A percentile compares a stretch with the other conserved stretches of the same genome.
Conservation (phyloP, 2,113 vertebrate genomes). For the Otocyon megalotis region DNA sequence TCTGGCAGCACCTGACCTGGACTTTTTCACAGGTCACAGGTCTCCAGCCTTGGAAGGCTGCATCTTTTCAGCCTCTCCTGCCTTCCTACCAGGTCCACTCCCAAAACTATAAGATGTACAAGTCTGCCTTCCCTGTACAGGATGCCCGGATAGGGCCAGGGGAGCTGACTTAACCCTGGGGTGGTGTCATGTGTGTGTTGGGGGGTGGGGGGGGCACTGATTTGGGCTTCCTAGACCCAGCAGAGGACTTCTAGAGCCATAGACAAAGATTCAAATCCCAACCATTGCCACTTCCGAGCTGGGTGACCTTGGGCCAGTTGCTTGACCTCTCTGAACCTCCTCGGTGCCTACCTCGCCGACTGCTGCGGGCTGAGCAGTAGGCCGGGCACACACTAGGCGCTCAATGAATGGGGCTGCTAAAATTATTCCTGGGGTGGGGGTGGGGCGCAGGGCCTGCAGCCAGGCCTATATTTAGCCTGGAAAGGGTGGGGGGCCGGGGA, state of each 20-base stretch:
- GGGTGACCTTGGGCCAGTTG: constrained; percentile 33
- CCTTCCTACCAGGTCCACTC: not conserved
- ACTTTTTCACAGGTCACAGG: not conserved
- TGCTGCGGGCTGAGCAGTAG: not conserved
- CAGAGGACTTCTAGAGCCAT: not conserved
- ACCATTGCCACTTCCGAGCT: not conserved
- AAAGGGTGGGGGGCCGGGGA: not conserved
- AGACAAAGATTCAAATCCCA: not conserved
- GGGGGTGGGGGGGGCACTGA: not conserved
- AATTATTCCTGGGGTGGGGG: not conserved
- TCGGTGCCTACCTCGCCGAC: not conserved
- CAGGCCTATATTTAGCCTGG: constrained; percentile 71
- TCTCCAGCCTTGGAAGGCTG: not conserved
- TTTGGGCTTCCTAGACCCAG: not conserved
- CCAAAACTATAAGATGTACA: not conserved
- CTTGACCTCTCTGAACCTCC: constrained; percentile 16
- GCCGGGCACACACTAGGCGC: not conserved
- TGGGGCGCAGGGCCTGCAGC: not conserved
- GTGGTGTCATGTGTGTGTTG: not conserved
- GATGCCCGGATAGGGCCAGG: no score
- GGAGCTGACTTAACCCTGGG: not conserved
- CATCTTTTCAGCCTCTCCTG: not conserved
- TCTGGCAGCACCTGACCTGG: not conserved
- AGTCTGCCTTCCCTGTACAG: not conserved
- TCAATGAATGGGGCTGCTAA: constrained; percentile 54